A percentile compares a stretch with the other conserved stretches of the same genome.
These are phyloP conservation scores for Cathartes aura DNA, from an alignment of 2,113 vertebrate genomes.

Conservation along the genomic window DNA sequence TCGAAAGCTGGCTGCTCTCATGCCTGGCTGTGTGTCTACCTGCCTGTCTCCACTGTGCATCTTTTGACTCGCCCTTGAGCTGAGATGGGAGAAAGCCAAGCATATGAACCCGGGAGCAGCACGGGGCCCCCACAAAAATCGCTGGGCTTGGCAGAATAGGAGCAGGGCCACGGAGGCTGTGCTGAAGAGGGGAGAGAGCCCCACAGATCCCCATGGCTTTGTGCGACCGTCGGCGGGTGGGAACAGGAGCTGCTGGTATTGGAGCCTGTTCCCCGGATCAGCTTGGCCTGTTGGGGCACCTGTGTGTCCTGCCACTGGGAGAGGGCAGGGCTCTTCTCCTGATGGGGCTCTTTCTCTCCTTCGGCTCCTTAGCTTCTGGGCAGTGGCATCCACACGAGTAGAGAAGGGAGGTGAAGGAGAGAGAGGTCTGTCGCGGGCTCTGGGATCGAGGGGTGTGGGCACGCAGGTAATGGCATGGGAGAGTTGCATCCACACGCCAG, in stretches of 20 bases:
- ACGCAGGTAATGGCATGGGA: rapidly evolving
- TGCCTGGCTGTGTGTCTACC: neutral
- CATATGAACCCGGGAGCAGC: rapidly evolving
- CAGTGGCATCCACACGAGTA: neutral
- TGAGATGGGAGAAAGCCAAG: neutral
- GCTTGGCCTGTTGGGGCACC: neutral
- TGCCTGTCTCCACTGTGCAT: rapidly evolving
- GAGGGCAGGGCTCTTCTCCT: neutral
- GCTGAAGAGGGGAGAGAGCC: rapidly evolving
- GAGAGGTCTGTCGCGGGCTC: neutral
- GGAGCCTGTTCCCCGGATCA: rapidly evolving
- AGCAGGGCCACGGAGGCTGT: rapidly evolving
- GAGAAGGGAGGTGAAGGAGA: neutral
- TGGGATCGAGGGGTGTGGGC: neutral
- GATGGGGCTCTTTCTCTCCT: neutral
- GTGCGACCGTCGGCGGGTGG: neutral
- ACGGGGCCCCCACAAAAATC: rapidly evolving
- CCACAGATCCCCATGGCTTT: neutral
- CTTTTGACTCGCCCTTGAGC: rapidly evolving
- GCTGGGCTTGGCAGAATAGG: neutral
- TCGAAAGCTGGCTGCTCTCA: neutral
- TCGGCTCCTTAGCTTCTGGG: neutral
- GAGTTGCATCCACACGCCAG: neutral
- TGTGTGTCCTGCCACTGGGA: neutral
- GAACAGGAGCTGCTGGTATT: neutral